These are phyloP conservation scores for Blastomussa wellsi DNA, from an alignment of 92 coral and sea anemone genomes.

Conservation along the genomic window DNA sequence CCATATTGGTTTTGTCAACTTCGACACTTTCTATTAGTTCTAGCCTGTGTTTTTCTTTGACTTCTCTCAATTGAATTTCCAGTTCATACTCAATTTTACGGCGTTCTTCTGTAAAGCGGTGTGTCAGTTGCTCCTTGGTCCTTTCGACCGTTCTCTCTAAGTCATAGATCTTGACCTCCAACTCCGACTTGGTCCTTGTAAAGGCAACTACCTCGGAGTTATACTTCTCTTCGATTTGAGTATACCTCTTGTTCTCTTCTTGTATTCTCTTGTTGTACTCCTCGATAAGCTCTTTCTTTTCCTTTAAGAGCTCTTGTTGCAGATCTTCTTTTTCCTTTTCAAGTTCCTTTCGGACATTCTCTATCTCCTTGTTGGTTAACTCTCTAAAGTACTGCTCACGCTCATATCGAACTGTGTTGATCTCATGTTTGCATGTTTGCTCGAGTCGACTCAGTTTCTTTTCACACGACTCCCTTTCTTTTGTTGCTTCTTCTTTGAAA, in stretches of 20 bases:
- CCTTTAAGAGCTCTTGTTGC: conserved; percentile 25
- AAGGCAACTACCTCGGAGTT: conserved; percentile 27
- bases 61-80: conserved; percentile 23
- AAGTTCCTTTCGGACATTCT: conserved; percentile 36
- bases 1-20: conserved; percentile 27
- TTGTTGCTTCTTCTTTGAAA: conserved; percentile 33
- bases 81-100: conserved; percentile 39
- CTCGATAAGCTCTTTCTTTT: conserved; percentile 32
- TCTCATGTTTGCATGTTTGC: conserved; percentile 40
- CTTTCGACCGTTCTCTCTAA: conserved; percentile 25
- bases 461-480: conserved; percentile 34
- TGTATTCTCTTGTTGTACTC: conserved; percentile 32
- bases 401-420: conserved; percentile 34
- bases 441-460: conserved; percentile 39
- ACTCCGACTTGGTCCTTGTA: conserved; percentile 20
- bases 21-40: conserved; percentile 17
- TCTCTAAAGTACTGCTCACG: conserved; percentile 45
- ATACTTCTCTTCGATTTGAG: conserved; percentile 22
- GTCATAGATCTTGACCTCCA: conserved; percentile 19
- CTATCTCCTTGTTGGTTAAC: conserved; percentile 36
- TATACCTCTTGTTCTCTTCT: conserved; percentile 36
- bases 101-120: conserved; percentile 40
- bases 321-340: conserved; percentile 55
- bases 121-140: conserved; percentile 27
- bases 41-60: conserved; percentile 37